Base-by-base conservation (phyloP, 2,797 vertebrate genomes). In the Acanthis flammea region DNA sequence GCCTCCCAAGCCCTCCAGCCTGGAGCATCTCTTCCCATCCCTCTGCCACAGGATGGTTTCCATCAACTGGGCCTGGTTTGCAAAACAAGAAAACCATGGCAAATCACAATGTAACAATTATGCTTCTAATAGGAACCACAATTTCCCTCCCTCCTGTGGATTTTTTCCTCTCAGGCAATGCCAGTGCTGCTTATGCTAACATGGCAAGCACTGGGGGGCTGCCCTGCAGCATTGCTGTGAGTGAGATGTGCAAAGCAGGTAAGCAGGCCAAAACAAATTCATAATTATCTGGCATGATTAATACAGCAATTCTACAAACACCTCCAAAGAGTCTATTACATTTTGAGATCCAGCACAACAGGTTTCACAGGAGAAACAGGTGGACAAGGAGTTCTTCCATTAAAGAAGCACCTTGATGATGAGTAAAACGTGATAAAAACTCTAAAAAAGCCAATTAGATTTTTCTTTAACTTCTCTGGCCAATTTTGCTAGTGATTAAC, bases 401-500 rank as follows among this genome's bases (percentile, higher is more conserved):
- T 28, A 44, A 70, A 76, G 72, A 72, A 58, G 21, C 50, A 51
- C 17, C 2, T 2, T 19, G 25, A 42, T 0, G 0, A 82, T 16
- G 30, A 80, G 13, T n/a, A 68, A 44, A 71, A 67, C 31, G 21
- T 27, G 50, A 45, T 39, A 81, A 77, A 82, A 92, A 51, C 21
- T 17, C 62, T 45, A 8, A 48, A 39, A 68, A 18, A 2, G 1
- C 23, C 31, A 28, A 4, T 0, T 28, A 22, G n/a, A 31, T 82
- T 80, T 87, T 67, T 82, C 74, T 80, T 54, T 41, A 3, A 67
- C 55, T 50, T 73, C 50, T 77, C 58, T 55, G 51, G 68, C 73
- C 89, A 72, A n/a, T 93, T 88, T 22, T 94, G 54, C 33, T 81
- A 13, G 41, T 39, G 70, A 91, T 78, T 88, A 95, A 91, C 74